Evolutionary conservation across 2,797 vertebrate species (phyloP), one percentile per base, ranked within the genome.

Genomic region (Eulemur rubriventer): DNA sequence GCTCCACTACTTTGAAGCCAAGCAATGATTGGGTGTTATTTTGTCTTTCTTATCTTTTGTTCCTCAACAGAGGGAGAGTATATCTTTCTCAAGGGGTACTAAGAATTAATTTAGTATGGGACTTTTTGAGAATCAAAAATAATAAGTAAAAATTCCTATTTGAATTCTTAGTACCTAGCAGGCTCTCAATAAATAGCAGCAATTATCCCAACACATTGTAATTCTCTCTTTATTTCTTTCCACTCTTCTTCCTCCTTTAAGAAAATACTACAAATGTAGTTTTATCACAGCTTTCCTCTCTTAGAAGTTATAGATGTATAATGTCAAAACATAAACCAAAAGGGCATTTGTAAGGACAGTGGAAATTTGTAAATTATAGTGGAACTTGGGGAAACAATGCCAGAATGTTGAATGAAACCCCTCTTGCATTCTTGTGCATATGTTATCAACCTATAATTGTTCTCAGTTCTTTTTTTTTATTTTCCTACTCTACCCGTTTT

Each of bases 21-120:
- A 82, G 26, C 3, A 73, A 9, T 82, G 43, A 63, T 59, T 91
- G 22, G 8, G 65, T 55, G 9, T 65, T 72, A 55, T 24, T 48
- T 83, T 22, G 76, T 65, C 18, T 85, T 93, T 91, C 52, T 85
- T 24, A 70, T 38, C 30, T 85, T 91, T 95, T 78, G 20, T 81
- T 82, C 26, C 30, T 80, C 59, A 46, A 41, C 26, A 48, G 6
- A 91, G 6, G 82, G 12, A 14, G 7, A 20, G n/a, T 20, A 7
- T 89, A 57, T 48, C 2, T 38, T 94, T 91, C 20, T 41, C 13
- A 46, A 30, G 63, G 26, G 6, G 20, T 69, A 82, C 57, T 81
- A 65, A 72, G 2, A 92, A 90, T n/a, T 57, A 67, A 76, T 57
- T 76, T 65, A 76, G 5, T 65, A 80, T 38, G 22, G 38, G 3